Conservation (phyloP, 2,888 invertebrate species). For the Sericinus montela region DNA sequence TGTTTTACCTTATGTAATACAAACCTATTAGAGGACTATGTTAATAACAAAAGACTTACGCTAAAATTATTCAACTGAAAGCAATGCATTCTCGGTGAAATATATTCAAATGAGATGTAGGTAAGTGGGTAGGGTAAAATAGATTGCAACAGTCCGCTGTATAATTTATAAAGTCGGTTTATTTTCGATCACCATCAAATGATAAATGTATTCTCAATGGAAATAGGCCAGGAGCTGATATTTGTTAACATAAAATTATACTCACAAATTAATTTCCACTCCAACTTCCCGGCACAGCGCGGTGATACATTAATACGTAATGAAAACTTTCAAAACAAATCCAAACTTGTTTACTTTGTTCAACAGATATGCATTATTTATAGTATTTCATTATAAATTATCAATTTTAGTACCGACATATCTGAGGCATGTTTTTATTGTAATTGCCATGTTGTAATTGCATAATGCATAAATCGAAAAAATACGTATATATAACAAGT, state of each 20-base stretch:
- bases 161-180: conserved; percentile 51
- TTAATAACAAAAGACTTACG: conserved; percentile 17
- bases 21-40: conserved; percentile 5
- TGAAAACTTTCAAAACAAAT: conserved; percentile 18
- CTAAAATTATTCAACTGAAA: conserved; percentile 18
- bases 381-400: neutral
- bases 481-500: too few relatives aligned
- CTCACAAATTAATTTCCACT: conserved; percentile 52
- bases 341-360: conserved; percentile 14
- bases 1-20: too few relatives aligned
- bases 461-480: too few relatives aligned
- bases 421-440: too few relatives aligned
- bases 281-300: neutral
- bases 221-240: conserved; percentile 51
- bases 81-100: conserved; percentile 19
- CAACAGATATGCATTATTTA: conserved; percentile 11
- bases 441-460: too few relatives aligned
- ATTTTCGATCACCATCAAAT: conserved; percentile 54
- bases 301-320: conserved; percentile 18
- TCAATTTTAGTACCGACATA: too few relatives aligned
- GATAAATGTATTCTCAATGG: conserved; percentile 55
- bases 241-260: conserved; percentile 63
- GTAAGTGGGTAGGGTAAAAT: conserved; percentile 25
- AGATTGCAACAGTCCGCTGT: conserved; percentile 28
- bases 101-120: conserved; percentile 20